phyloP scores from a whole-genome alignment of 2,888 invertebrate species.

The Proisotoma minuta region DNA sequence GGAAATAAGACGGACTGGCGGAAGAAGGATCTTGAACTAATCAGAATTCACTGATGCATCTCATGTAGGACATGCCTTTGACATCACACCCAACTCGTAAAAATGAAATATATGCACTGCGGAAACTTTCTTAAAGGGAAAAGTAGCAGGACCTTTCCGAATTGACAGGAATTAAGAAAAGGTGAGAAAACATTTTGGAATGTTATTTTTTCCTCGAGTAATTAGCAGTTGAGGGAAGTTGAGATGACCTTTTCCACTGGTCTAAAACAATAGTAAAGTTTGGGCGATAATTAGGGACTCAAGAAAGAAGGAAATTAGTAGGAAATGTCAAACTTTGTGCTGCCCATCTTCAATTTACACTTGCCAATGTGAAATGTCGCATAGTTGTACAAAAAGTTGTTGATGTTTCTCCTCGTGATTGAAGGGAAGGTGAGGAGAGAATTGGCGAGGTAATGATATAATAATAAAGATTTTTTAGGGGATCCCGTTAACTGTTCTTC shows the following conservation, averaged over 20 bases:
- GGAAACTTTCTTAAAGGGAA: too few relatives aligned
- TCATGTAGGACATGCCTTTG: neutral
- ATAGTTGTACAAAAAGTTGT: too few relatives aligned
- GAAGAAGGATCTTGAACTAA: conserved; percentile 2
- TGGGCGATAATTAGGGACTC: neutral
- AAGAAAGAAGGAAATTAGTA: neutral
- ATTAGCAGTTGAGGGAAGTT: neutral
- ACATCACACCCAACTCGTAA: too few relatives aligned
- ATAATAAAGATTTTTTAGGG: neutral
- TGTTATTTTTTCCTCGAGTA: too few relatives aligned
- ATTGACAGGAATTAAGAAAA: neutral
- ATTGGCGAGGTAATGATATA: neutral
- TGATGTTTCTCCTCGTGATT: too few relatives aligned
- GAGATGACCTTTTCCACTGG: neutral
- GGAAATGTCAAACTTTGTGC: conserved; percentile 6
- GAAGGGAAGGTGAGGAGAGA: neutral
- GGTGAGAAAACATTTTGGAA: neutral
- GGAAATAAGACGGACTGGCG: too few relatives aligned
- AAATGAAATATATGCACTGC: too few relatives aligned
- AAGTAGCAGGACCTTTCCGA: too few relatives aligned
- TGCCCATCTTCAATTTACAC: too few relatives aligned
- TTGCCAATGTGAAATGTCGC: too few relatives aligned
- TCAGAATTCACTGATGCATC: conserved; percentile 1
- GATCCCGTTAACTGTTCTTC: neutral
- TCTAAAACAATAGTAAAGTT: conserved; percentile 1